Percentiles rank a stretch among this genome's conserved stretches.
These are phyloP conservation scores for Polyodon spathula DNA, from an alignment of 2,113 vertebrate genomes.

Conservation along the genomic window DNA sequence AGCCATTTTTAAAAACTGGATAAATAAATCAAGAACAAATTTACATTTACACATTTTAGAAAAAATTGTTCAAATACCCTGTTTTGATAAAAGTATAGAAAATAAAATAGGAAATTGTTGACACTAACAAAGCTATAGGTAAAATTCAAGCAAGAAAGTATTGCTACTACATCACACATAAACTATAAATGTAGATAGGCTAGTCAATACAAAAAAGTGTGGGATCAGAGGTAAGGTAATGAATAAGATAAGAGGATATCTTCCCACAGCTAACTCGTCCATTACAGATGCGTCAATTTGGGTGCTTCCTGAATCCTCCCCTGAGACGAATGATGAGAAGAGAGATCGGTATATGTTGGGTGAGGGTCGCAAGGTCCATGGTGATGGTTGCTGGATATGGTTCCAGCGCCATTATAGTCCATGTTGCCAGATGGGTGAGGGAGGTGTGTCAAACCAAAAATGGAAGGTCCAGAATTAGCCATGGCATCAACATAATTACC, in stretches of 20 bases:
- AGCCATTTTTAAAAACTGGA: conserved; percentile 63
- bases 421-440: conserved; percentile 78
- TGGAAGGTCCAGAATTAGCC: conserved; percentile 77
- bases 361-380: conserved; percentile 85
- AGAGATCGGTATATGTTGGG: conserved; percentile 94
- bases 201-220: conserved; percentile 45
- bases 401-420: conserved; percentile 86
- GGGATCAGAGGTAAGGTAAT: conserved; percentile 50
- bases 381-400: conserved; percentile 84
- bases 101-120: conserved; percentile 44
- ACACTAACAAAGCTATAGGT: conserved; percentile 64
- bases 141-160: conserved; percentile 76
- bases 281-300: conserved; percentile 96
- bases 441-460: conserved; percentile 89
- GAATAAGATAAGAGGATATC: conserved; percentile 45
- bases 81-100: conserved; percentile 71
- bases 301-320: conserved; percentile 99
- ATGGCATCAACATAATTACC: conserved; percentile 89
- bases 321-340: conserved; percentile 94
- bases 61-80: conserved; percentile 95
- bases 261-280: conserved; percentile 47
- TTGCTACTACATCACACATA: conserved; percentile 84
- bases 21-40: conserved; percentile 84
- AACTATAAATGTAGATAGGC: conserved; percentile 67
- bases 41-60: conserved; percentile 84